These are phyloP conservation scores for Cosmorhoe ocellata DNA, from an alignment of 2,888 invertebrate species.

Conservation along the genomic window DNA sequence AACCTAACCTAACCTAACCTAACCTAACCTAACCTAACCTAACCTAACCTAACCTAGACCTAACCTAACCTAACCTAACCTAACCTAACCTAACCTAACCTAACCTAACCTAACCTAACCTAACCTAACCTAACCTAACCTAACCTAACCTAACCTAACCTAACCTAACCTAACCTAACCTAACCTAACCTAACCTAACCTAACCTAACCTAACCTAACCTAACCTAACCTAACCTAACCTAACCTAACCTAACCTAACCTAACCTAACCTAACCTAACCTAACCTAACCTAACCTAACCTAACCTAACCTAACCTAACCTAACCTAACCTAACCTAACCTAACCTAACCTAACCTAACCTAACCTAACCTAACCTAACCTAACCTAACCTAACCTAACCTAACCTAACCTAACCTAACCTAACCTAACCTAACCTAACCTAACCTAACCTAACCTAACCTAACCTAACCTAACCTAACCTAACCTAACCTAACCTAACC, in stretches of 20 bases:
- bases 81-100: conserved; percentile 7
- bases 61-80: conserved; percentile 7
- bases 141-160: conserved; percentile 9
- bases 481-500: conserved; percentile 8
- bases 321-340: conserved; percentile 9
- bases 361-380: conserved; percentile 3
- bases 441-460: conserved; percentile 6
- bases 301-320: conserved; percentile 9
- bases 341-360: conserved; percentile 4
- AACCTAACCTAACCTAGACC: conserved; percentile 5
- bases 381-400: conserved; percentile 1
- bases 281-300: conserved; percentile 9
- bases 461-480: conserved; percentile 6
- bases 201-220: conserved; percentile 9
- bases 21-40: conserved; percentile 10
- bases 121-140: conserved; percentile 9
- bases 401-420: conserved; percentile 2
- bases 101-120: conserved; percentile 9
- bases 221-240: conserved; percentile 9
- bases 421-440: conserved; percentile 4
- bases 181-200: conserved; percentile 9
- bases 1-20: conserved; percentile 9
- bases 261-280: conserved; percentile 9
- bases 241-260: conserved; percentile 9
- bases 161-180: conserved; percentile 9